A percentile compares a stretch with the other conserved stretches of the same genome.
phyloP scores from a whole-genome alignment of 2,888 invertebrate species.

The Tiliacea citrago region DNA sequence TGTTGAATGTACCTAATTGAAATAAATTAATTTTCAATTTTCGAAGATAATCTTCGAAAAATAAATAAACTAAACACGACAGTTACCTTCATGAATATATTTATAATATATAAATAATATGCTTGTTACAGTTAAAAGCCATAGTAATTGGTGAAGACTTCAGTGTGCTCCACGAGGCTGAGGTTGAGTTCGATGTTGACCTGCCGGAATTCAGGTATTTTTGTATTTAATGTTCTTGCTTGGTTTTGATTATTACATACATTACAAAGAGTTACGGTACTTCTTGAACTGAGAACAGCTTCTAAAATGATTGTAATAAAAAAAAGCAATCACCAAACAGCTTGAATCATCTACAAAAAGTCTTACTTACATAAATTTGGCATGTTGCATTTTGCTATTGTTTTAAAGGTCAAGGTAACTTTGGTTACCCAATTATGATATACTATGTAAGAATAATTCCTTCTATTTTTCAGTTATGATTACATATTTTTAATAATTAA shows the following conservation, averaged over 20 bases:
- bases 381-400: not conserved
- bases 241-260: not conserved
- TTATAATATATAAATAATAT: no score
- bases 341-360: not conserved
- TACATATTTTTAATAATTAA: not conserved
- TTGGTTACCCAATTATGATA: not conserved
- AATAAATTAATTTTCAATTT: no score
- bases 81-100: not conserved
- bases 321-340: not conserved
- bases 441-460: not conserved
- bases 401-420: slow-evolving; percentile 6
- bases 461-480: not conserved
- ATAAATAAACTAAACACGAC: not conserved
- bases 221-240: not conserved
- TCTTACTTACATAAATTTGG: not conserved
- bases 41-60: not conserved
- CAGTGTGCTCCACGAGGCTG: slow-evolving; percentile 94
- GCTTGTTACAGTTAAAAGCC: slow-evolving; percentile 95
- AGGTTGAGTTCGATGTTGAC: slow-evolving; percentile 97
- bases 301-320: not conserved
- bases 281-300: not conserved
- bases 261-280: not conserved
- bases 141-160: slow-evolving; percentile 94
- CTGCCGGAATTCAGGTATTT: slow-evolving; percentile 97
- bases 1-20: not conserved